Conservation (phyloP, 2,113 vertebrate genomes). For the Xenopus tropicalis region DNA sequence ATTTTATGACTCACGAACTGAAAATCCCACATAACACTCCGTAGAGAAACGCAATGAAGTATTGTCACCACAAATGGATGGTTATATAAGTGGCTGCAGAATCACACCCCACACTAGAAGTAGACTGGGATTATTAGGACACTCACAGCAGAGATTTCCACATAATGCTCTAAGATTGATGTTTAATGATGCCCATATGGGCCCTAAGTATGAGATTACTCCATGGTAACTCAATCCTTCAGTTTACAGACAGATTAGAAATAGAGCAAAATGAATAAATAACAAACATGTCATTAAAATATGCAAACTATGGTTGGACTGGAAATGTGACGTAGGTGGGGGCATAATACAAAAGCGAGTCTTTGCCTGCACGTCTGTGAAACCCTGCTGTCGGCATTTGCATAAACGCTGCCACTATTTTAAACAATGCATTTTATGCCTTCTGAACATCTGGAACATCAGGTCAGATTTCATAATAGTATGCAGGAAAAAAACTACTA, state of each 20-base stretch:
- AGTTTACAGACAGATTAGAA: neutral
- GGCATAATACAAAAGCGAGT: neutral
- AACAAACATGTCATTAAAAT: neutral
- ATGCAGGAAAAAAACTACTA: slow-evolving; percentile 25
- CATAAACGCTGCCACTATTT: slow-evolving; percentile 23
- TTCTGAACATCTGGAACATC: slow-evolving; percentile 35
- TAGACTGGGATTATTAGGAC: neutral
- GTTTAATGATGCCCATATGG: slow-evolving; percentile 10
- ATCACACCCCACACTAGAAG: neutral
- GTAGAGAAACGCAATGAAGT: slow-evolving; percentile 68
- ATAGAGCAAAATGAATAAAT: neutral
- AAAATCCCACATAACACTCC: slow-evolving; percentile 71
- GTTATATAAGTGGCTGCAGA: slow-evolving; percentile 54
- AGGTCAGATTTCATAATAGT: slow-evolving; percentile 38
- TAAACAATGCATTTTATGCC: slow-evolving; percentile 8
- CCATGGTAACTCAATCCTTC: neutral
- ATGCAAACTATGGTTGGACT: neutral
- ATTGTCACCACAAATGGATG: slow-evolving; percentile 61
- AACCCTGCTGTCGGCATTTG: slow-evolving; percentile 30
- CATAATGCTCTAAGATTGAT: neutral
- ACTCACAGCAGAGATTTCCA: neutral
- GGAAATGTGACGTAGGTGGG: neutral
- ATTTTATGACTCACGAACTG: slow-evolving; percentile 77
- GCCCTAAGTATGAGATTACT: neutral
- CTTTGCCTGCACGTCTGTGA: neutral